Percentiles rank a stretch among this genome's conserved stretches.
Conservation (phyloP, 1,140 invertebrate species). For the Heliconius melpomene region DNA sequence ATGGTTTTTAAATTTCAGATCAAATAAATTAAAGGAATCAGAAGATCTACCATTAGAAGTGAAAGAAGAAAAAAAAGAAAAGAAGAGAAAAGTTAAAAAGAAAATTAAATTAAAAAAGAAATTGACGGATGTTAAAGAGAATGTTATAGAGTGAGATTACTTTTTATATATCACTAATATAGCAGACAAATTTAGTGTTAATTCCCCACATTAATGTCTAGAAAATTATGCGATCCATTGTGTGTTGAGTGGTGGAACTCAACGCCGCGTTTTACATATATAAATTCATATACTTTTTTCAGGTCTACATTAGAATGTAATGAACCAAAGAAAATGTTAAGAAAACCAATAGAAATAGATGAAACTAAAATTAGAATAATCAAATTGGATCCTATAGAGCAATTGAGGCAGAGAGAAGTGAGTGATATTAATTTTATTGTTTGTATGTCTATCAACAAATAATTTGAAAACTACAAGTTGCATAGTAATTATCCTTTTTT, state of each 20-base stretch:
- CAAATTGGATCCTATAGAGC: conserved; percentile 61
- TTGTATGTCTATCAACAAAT: no score
- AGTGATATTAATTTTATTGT: conserved; percentile 1
- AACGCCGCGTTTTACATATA: background rate
- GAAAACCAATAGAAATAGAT: conserved; percentile 54
- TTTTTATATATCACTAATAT: background rate
- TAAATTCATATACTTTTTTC: conserved; percentile 23
- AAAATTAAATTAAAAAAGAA: conserved; percentile 43
- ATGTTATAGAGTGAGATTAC: conserved; percentile 25
- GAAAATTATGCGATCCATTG: background rate
- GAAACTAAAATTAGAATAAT: conserved; percentile 64
- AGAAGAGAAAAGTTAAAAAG: conserved; percentile 50
- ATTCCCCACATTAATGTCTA: no score
- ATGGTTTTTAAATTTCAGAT: conserved; percentile 40
- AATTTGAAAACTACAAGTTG: no score
- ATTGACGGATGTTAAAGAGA: background rate
- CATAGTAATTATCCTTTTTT: no score
- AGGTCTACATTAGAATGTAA: conserved; percentile 35
- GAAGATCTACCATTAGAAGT: conserved; percentile 36
- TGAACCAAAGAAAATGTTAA: conserved; percentile 30
- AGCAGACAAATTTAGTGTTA: no score
- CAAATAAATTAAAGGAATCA: conserved; percentile 43
- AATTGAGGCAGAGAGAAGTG: conserved; percentile 64
- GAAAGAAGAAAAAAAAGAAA: conserved; percentile 48
- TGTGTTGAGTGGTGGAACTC: background rate